Base-by-base conservation (phyloP, 2,113 vertebrate species). In the Sinosuthora webbiana region DNA sequence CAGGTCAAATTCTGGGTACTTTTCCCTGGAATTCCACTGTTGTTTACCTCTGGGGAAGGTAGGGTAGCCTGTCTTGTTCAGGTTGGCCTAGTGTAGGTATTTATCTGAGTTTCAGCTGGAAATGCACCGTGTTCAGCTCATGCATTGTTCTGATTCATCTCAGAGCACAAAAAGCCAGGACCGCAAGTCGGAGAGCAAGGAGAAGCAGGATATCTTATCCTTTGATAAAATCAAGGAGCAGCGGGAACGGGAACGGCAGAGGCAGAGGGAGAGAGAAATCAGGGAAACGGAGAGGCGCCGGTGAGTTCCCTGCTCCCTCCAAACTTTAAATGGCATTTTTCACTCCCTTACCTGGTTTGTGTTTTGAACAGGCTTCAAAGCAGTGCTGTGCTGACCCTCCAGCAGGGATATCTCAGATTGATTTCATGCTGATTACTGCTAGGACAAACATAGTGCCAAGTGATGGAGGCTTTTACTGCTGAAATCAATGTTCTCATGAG, bases 201-300 rank as follows among this genome's bases (percentile, higher is more conserved):
- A 99, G 57, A 98, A 98, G 92, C 99, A 99, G 94, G 99, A 99
- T 74, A 99, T 99, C 87, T 88, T 99, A 59, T 99, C 99, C 0
- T 99, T 99, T 16, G 99, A 99, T 96, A 99, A 99, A 93, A 99
- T 99, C 97, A 99, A 99, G 94, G 99, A 99, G 93, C 99, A 99
- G 69, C 97, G 99, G 16, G 99, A 99, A 55, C 98, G 99, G 0
- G 99, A 99, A 57, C 97, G 99, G 0, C 99, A 99, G 97, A 97
- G 99, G 53, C 99, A 99, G 80, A 97, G 99, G 13, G 99, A 99
- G 82, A 95, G 99, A 16, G 99, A 99, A 91, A 98, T 99, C 95
- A 97, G 99, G 57, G 99, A 99, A 94, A 98, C 98, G 0, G 99
- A 99, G 93, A 96, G 99, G 64, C 98, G 99, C 59, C 97, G 99